Evolutionary conservation across 2,113 vertebrate genomes (phyloP).

Genomic region (Nesoenas mayeri): DNA sequence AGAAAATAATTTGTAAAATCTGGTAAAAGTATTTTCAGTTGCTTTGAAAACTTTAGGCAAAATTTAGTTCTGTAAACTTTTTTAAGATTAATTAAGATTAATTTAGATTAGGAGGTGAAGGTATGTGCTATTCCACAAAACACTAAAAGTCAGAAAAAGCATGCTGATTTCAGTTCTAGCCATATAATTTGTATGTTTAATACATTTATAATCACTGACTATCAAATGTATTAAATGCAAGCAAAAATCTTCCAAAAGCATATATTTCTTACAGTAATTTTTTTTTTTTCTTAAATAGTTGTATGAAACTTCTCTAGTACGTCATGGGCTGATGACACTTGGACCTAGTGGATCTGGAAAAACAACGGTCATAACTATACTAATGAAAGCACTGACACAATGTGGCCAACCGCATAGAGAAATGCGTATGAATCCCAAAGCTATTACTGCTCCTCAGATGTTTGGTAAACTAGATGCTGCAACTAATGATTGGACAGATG

Average conservation of each 20-base stretch:
- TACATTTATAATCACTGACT: neutral
- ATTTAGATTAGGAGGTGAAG: neutral
- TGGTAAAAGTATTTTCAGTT: neutral
- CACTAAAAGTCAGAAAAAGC: neutral
- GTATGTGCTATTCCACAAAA: neutral
- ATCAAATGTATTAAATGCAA: neutral
- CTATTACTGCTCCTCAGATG: slow-evolving; percentile 81
- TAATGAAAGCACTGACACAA: slow-evolving; percentile 77
- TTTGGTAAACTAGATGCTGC: slow-evolving; percentile 81
- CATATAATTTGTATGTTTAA: neutral
- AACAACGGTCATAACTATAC: slow-evolving; percentile 70
- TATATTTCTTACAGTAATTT: neutral
- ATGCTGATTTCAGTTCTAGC: neutral
- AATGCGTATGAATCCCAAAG: slow-evolving; percentile 84
- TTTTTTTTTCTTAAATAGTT: slow-evolving; percentile 38
- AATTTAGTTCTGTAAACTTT: neutral
- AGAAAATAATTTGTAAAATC: neutral
- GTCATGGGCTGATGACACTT: slow-evolving; percentile 81
- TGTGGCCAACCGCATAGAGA: slow-evolving; percentile 76
- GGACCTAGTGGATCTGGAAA: slow-evolving; percentile 83
- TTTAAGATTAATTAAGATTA: neutral
- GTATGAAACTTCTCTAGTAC: slow-evolving; percentile 79
- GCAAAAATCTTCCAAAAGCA: neutral
- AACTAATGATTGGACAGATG: slow-evolving; percentile 84
- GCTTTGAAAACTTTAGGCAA: neutral